Base-by-base conservation (phyloP, 2,888 invertebrate species). In the Lingula anatina region DNA sequence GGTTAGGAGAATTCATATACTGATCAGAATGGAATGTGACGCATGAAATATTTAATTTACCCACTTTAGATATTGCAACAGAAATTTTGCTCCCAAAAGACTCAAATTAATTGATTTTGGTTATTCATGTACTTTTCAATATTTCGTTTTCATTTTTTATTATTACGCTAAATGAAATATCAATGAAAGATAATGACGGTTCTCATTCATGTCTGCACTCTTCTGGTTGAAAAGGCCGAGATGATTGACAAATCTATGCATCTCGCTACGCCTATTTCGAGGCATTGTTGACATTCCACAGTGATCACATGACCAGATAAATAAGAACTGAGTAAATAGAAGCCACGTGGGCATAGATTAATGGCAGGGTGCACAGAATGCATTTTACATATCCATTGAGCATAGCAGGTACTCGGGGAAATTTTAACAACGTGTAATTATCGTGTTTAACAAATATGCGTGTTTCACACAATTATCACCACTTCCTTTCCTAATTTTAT, bases 271-370 rank as follows among this genome's bases (percentile, higher is more conserved):
- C 9, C 31, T 15, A 9, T 12, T 31, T 31, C 31, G 31, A 15
- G 51, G 55, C 61, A 63, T 63, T 59, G 60, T 59, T 61, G 57
- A 58, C 59, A 63, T 63, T 63, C 63, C 62, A 49, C 12, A 53
- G 49, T 50, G 60, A 56, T 59, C 60, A 56, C 54, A 60, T 59
- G 57, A 57, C 42, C 15, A 31, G 31, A 31, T 31, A 31, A 31
- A 31, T 31, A 31, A 31, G 9, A 31, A 15, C 31, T 15, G 31
- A 31, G 31, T 31, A 31, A 31, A 31, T 31, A 31, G 15, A 31
- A 31, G 9, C 31, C 31, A 31, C 31, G 31, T 31, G 31, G 31
- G 15, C 31, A 12, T 9, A 31, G 15, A 15, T 9, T 31, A 15
- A 31, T 9, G 31, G 15, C 9, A 31, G 31, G 31, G n/a, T n/a